These are phyloP conservation scores for Coenobita brevimanus DNA, from an alignment of 1,140 invertebrate genomes.

Conservation along the genomic window DNA sequence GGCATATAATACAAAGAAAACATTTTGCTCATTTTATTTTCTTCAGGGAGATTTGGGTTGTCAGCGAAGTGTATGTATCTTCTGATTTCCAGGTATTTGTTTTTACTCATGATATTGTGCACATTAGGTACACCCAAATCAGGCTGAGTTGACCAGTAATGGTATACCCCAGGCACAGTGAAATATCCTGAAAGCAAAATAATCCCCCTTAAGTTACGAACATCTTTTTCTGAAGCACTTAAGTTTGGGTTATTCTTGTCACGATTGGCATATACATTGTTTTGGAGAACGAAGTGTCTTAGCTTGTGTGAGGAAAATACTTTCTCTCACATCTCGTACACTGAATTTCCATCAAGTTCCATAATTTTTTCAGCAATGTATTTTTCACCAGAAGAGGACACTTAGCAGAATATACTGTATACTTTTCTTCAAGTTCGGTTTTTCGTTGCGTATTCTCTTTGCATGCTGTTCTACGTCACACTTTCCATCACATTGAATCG, in stretches of 20 bases:
- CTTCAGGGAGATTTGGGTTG: conserved; percentile 16
- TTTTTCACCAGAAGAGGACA: background rate
- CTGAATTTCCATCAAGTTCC: conserved; percentile 1
- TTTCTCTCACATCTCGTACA: background rate
- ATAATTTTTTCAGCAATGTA: background rate
- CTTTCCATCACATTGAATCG: too few species aligned
- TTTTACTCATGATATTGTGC: conserved; percentile 14
- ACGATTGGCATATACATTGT: background rate
- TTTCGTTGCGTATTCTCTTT: too few species aligned
- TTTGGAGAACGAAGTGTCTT: background rate
- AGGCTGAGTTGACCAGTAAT: conserved; percentile 30
- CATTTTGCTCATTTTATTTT: conserved; percentile 33
- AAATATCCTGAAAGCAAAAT: conserved; percentile 5
- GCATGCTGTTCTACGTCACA: too few species aligned
- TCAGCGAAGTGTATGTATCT: conserved; percentile 18
- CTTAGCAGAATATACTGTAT: background rate
- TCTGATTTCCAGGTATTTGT: background rate
- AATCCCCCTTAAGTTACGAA: conserved; percentile 6
- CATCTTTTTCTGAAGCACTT: conserved; percentile 16
- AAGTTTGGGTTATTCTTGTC: conserved; percentile 8
- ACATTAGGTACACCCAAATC: conserved; percentile 14
- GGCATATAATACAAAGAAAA: conserved; percentile 4
- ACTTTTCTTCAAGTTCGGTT: too few species aligned
- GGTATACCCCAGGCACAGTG: background rate
- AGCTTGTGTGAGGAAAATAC: background rate